phyloP scores from a whole-genome alignment of 37 sponge, comb jelly and placozoan genomes.

The Oopsacas minuta region DNA sequence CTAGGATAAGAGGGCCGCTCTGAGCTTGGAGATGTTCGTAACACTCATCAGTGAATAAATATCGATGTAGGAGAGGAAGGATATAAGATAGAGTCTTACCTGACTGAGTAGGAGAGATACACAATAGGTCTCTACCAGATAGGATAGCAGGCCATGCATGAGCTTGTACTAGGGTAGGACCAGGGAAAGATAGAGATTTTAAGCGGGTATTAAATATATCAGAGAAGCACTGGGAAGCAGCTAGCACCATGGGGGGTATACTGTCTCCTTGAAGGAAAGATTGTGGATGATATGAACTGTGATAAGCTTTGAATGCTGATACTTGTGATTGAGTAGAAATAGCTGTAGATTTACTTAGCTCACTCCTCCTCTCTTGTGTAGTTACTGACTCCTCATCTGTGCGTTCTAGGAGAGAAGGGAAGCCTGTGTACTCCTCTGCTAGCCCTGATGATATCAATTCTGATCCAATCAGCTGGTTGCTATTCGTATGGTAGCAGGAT shows the following conservation, averaged over 20 bases:
- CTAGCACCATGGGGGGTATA: neutral
- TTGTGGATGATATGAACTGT: neutral
- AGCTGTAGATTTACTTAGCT: neutral
- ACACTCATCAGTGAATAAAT: neutral
- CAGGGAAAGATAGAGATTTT: slow-evolving; percentile 21
- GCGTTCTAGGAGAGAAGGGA: neutral
- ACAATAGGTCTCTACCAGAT: neutral
- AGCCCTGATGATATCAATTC: neutral
- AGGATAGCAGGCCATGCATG: slow-evolving; percentile 29
- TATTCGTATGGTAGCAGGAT: neutral
- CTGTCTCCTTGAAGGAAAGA: neutral
- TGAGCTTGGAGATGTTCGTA: neutral
- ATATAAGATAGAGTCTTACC: slow-evolving; percentile 54
- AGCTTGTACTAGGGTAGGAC: slow-evolving; percentile 29
- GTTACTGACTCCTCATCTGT: neutral
- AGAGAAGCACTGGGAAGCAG: neutral
- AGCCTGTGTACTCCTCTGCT: slow-evolving; percentile 1
- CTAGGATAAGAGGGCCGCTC: neutral
- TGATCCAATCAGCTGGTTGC: neutral
- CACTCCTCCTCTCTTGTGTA: neutral
- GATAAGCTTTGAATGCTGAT: neutral
- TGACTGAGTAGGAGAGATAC: slow-evolving; percentile 30
- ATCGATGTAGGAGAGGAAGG: slow-evolving; percentile 31
- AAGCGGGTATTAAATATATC: slow-evolving; percentile 5
- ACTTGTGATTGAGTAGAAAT: neutral